These are phyloP conservation scores for Rhynchomys soricoides DNA, from an alignment of 2,113 vertebrate genomes.

Conservation along the genomic window DNA sequence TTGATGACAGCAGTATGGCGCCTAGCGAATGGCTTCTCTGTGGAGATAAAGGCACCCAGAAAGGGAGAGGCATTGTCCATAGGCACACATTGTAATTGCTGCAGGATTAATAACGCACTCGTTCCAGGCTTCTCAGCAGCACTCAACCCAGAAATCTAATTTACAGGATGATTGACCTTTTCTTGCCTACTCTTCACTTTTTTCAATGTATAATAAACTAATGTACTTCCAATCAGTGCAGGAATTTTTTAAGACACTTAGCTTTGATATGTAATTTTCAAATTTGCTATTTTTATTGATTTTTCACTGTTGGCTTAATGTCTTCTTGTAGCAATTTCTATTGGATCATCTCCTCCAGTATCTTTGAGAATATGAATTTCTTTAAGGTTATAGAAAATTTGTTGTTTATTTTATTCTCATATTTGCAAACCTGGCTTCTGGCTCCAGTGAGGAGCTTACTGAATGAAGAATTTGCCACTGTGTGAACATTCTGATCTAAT, in stretches of 20 bases:
- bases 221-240: not conserved
- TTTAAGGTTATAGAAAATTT: not conserved
- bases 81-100: not conserved
- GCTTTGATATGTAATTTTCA: not conserved
- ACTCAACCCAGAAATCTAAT: slow-evolving; percentile 11
- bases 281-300: not conserved
- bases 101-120: not conserved
- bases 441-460: not conserved
- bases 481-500: not conserved
- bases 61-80: not conserved
- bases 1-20: not conserved
- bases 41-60: not conserved
- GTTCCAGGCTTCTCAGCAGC: not conserved
- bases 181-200: not conserved
- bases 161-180: not conserved
- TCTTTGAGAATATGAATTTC: not conserved
- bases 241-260: slow-evolving; percentile 12
- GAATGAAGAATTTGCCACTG: not conserved
- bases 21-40: not conserved
- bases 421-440: not conserved
- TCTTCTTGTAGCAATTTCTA: not conserved
- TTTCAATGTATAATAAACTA: not conserved
- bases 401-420: not conserved
- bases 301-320: slow-evolving; percentile 24
- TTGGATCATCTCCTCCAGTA: not conserved